Conservation (phyloP, 2,113 vertebrate species). For the Ictalurus punctatus region DNA sequence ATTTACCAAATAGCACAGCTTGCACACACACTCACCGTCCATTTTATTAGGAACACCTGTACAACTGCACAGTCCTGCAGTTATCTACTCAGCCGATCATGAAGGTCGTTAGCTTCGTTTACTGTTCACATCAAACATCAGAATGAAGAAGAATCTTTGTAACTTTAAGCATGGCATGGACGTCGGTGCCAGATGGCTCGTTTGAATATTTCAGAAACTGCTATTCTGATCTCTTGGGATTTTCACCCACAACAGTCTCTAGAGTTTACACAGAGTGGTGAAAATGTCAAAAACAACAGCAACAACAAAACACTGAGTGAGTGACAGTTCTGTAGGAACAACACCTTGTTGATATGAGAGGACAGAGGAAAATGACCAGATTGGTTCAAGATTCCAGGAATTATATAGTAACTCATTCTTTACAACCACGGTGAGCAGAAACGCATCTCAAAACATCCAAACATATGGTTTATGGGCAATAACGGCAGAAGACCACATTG, state of each 20-base stretch:
- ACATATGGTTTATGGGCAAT: neutral
- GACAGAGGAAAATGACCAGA: neutral
- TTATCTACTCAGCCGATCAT: neutral
- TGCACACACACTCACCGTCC: neutral
- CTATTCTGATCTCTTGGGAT: neutral
- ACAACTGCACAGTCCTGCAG: neutral
- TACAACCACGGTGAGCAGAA: neutral
- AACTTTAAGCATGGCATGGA: neutral
- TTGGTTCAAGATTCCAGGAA: neutral
- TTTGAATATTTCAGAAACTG: neutral
- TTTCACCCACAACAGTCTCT: neutral
- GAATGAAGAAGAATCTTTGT: neutral
- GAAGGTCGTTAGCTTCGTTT: neutral
- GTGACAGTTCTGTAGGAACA: neutral
- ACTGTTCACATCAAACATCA: neutral
- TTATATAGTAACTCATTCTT: neutral
- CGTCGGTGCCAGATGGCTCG: neutral
- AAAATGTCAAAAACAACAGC: too few relatives aligned
- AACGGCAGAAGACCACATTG: neutral
- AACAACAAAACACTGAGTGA: neutral
- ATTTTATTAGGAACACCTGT: neutral
- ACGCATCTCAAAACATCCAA: neutral
- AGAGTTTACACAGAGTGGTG: neutral
- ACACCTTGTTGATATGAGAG: neutral
- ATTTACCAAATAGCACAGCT: neutral